Evolutionary conservation across 2,888 invertebrate species (phyloP), one percentile per base, ranked within the genome.

Genomic region (Caenorhabditis sp.): DNA sequence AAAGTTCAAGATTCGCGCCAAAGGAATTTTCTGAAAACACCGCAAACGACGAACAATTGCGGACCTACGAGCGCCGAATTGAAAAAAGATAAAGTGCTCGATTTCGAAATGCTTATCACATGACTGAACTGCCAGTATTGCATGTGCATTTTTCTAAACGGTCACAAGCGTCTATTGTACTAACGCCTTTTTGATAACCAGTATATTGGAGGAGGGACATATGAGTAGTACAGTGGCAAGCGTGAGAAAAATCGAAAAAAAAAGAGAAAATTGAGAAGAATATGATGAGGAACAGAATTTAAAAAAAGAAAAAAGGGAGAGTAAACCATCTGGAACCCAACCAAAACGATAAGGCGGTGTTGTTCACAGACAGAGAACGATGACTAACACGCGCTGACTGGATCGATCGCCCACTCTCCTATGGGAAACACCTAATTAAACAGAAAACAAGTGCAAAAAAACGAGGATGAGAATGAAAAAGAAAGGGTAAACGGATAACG

Each of bases 361-460:
- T 65, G 37, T 65, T 65, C 65, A 39, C 53, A 63, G 26, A n/a
- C n/a, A n/a, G n/a, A n/a, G n/a, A n/a, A n/a, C n/a, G n/a, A 56
- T 68, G 68, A 68, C 68, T 68, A 58, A 68, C 22, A 32, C n/a
- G n/a, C n/a, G n/a, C n/a, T n/a, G n/a, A n/a, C 32, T 65, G 55
- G 35, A 55, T 48, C 65, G 55, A 39, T 56, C 50, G 50, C 39
- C 71, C 61, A 46, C 55, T 27, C 45, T 61, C 48, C 41, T 45
- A 48, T 55, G 61, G 55, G 71, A 71, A 71, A 61, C 71, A 61
- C 61, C 61, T 71, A 62, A 61, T 61, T 61, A 61, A 71, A 61
- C 22, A 71, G 61, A 61, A 71, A 45, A 46, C 48, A 53, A 61
- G 61, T 37, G 53, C 46, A 55, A 30, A 48, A 26, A 52, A 59